Evolutionary conservation across 2,888 invertebrate species (phyloP).

Genomic region (Syrista parreyssii): DNA sequence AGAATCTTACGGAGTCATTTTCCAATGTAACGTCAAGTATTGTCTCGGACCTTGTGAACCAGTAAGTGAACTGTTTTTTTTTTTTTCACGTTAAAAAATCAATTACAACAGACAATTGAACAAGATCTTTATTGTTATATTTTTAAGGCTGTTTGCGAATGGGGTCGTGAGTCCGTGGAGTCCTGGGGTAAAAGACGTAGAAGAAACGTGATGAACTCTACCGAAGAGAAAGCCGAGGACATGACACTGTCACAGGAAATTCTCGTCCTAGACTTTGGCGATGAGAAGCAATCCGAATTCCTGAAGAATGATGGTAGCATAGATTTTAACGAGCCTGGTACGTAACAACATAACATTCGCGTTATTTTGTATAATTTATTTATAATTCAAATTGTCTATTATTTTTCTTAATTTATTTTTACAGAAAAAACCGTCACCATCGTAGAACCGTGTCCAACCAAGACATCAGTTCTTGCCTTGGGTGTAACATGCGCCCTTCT

Average conservation of each 20-base stretch:
- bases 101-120: not conserved
- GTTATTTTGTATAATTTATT: not conserved
- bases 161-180: slow-evolving; percentile 89
- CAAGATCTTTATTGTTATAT: slow-evolving; percentile 27
- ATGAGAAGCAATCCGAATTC: slow-evolving; percentile 87
- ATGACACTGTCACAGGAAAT: slow-evolving; percentile 97
- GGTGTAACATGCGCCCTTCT: slow-evolving; percentile 92
- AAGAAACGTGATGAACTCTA: slow-evolving; percentile 74
- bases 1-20: slow-evolving; percentile 95
- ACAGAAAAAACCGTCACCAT: slow-evolving; percentile 91
- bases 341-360: slow-evolving; percentile 14
- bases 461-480: slow-evolving; percentile 89
- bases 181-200: slow-evolving; percentile 93
- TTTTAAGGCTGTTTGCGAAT: slow-evolving; percentile 86
- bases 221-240: slow-evolving; percentile 79
- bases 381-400: slow-evolving; percentile 1
- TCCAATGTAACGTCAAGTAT: slow-evolving; percentile 97
- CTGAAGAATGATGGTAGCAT: slow-evolving; percentile 81
- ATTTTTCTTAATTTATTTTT: slow-evolving; percentile 48
- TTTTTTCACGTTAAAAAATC: slow-evolving; percentile 2
- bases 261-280: slow-evolving; percentile 91
- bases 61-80: slow-evolving; percentile 68
- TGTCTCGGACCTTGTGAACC: slow-evolving; percentile 95
- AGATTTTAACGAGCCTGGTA: slow-evolving; percentile 67
- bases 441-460: slow-evolving; percentile 91